A percentile compares a stretch with the other conserved stretches of the same genome.
Conservation (phyloP, 2,888 invertebrate species). For the Amiota mariae region DNA sequence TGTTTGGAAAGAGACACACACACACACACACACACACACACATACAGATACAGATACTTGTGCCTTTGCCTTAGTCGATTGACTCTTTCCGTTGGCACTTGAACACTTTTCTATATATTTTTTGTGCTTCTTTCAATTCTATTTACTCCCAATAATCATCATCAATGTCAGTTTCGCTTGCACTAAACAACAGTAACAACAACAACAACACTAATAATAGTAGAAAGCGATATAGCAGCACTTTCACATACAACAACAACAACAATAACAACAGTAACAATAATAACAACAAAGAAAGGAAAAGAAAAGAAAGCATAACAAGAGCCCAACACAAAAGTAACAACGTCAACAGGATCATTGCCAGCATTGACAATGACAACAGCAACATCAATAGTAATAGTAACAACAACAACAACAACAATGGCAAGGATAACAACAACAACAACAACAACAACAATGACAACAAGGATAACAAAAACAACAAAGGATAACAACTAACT, state of each 20-base stretch:
- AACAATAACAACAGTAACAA: conserved; percentile 15
- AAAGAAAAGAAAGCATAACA: conserved; percentile 12
- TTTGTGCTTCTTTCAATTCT: conserved; percentile 56
- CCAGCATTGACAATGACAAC: conserved; percentile 50
- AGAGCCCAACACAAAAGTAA: conserved; percentile 37
- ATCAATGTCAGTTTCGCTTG: conserved; percentile 68
- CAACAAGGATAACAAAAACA: neutral
- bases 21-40: neutral
- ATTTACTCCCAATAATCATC: conserved; percentile 70
- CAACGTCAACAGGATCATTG: conserved; percentile 64
- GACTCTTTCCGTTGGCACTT: conserved; percentile 37
- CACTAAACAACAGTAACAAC: conserved; percentile 56
- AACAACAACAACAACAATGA: neutral
- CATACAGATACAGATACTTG: neutral
- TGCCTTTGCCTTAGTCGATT: conserved; percentile 25
- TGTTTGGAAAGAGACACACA: neutral
- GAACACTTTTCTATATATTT: conserved; percentile 42
- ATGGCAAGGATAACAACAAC: neutral
- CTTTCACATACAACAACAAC: neutral
- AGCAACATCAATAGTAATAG: conserved; percentile 19
- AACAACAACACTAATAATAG: conserved; percentile 28
- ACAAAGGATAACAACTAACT: neutral
- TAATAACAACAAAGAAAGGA: conserved; percentile 34
- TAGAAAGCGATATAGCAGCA: too few species aligned
- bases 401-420: conserved; percentile 26